Evolutionary conservation across 2,888 invertebrate species (phyloP).

Genomic region (Drosophila nr. perissopoda): DNA sequence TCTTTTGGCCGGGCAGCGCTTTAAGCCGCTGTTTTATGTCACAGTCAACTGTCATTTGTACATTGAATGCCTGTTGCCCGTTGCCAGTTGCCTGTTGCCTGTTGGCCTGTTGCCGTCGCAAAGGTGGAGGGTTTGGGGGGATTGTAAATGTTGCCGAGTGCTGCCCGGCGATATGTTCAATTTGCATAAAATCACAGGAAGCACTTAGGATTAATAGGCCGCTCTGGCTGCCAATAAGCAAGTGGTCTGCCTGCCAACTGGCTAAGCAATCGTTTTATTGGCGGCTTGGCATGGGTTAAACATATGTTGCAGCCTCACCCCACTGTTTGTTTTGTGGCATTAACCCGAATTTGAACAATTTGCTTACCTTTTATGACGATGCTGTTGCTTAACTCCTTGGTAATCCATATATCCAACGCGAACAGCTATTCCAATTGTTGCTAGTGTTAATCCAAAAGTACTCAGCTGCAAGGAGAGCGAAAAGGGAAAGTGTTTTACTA

Average conservation of each 20-base stretch:
- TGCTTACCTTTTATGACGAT: constrained; percentile 55
- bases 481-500: constrained; percentile 19
- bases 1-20: constrained; percentile 70
- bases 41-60: constrained; percentile 83
- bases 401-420: constrained; percentile 43
- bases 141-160: constrained; percentile 5
- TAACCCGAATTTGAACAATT: constrained; percentile 45
- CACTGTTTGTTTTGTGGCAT: constrained; percentile 16
- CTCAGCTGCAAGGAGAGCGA: constrained; percentile 36
- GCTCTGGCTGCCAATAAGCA: constrained; percentile 39
- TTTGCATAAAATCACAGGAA: constrained; percentile 81
- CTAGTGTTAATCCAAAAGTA: constrained; percentile 31
- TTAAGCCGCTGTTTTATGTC: constrained; percentile 81
- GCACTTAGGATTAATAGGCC: constrained; percentile 79
- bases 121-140: background rate
- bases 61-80: constrained; percentile 60
- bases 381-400: constrained; percentile 19
- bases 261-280: constrained; percentile 11
- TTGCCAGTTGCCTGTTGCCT: constrained; percentile 11
- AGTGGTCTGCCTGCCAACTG: constrained; percentile 18
- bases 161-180: constrained; percentile 70
- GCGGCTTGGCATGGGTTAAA: constrained; percentile 51
- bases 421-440: constrained; percentile 52
- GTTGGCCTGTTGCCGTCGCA: constrained; percentile 14
- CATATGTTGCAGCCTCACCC: constrained; percentile 39